phyloP scores from a whole-genome alignment of 2,888 invertebrate species.

The Euplagia quadripunctaria region DNA sequence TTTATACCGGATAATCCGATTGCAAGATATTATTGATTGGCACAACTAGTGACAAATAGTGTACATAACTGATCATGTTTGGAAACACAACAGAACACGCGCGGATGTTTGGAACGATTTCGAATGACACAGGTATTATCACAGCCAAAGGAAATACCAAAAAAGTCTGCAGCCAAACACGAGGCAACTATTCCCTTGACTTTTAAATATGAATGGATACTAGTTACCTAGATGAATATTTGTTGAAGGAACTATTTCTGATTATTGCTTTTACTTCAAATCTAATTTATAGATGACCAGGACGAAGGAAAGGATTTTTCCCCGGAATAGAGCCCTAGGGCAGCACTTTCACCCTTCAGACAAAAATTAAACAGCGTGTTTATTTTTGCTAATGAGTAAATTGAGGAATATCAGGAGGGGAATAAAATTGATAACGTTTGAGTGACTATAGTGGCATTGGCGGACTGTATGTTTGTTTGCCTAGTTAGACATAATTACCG shows the following conservation, averaged over 20 bases:
- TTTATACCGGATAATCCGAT: background rate
- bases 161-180: background rate
- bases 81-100: background rate
- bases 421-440: background rate
- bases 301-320: background rate
- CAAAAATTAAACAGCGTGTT: background rate
- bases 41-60: background rate
- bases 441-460: background rate
- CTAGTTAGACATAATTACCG: background rate
- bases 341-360: background rate
- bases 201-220: background rate
- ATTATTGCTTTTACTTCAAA: no score
- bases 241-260: background rate
- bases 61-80: slow-evolving; percentile 3
- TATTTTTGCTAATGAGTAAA: no score
- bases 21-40: background rate
- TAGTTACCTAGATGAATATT: background rate
- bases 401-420: background rate
- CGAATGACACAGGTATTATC: background rate
- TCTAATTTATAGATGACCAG: no score
- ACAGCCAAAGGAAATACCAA: slow-evolving; percentile 1
- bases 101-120: slow-evolving; percentile 11
- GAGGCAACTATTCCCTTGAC: background rate
- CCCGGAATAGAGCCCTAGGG: background rate
- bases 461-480: no score